A percentile compares a stretch with the other conserved stretches of the same genome.
These are phyloP conservation scores for Cyprinodon tularosa DNA, from an alignment of 2,113 vertebrate species.

Conservation along the genomic window DNA sequence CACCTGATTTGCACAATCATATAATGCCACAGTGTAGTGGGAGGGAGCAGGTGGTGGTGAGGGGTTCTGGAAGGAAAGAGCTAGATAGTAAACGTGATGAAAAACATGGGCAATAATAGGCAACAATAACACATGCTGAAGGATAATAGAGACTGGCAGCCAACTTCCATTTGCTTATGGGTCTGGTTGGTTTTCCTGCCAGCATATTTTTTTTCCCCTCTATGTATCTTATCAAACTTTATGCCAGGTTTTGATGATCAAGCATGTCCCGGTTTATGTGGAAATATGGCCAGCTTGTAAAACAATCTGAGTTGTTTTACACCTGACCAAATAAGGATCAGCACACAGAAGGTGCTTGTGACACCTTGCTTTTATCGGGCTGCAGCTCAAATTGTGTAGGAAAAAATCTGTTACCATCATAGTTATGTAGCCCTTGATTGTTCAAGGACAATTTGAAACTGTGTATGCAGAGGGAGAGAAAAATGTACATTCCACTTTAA, in stretches of 20 bases:
- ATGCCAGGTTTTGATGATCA: slow-evolving; percentile 45
- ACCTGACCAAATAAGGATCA: not conserved
- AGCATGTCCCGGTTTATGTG: slow-evolving; percentile 20
- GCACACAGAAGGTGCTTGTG: not conserved
- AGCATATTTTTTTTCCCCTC: slow-evolving; percentile 41
- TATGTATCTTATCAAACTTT: slow-evolving; percentile 49
- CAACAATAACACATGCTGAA: slow-evolving; percentile 65
- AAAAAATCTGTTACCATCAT: not conserved
- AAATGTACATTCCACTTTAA: not conserved
- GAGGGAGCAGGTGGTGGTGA: not conserved
- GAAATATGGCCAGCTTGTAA: slow-evolving; percentile 29
- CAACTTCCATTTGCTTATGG: slow-evolving; percentile 54
- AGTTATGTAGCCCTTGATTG: not conserved
- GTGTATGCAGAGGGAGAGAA: not conserved
- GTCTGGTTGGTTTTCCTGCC: slow-evolving; percentile 42
- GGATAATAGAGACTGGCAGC: slow-evolving; percentile 52
- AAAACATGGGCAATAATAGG: slow-evolving; percentile 64
- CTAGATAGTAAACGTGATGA: slow-evolving; percentile 42
- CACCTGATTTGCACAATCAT: slow-evolving; percentile 38
- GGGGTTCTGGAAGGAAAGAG: not conserved
- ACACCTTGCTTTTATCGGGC: slow-evolving; percentile 1
- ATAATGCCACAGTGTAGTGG: slow-evolving; percentile 28
- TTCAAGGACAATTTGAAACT: not conserved
- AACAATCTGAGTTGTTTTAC: slow-evolving; percentile 26
- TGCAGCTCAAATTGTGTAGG: not conserved